phyloP scores from a whole-genome alignment of 1,140 invertebrate species.

The Eulimnadia texana region DNA sequence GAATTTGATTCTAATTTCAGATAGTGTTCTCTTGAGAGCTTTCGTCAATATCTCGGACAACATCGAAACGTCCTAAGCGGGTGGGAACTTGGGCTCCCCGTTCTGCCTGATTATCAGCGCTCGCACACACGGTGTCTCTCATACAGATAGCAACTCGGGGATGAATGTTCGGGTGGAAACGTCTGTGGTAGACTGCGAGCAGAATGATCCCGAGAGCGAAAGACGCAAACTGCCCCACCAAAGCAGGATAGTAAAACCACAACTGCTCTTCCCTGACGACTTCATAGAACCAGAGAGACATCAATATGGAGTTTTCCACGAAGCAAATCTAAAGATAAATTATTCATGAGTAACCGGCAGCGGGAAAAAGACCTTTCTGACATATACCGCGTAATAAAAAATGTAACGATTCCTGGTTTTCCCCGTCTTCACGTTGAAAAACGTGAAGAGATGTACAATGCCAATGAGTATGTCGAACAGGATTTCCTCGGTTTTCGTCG shows the following conservation, averaged over 20 bases:
- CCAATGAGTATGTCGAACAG: constrained; percentile 9
- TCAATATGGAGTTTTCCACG: constrained; percentile 5
- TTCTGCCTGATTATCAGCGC: background rate
- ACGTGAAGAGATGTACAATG: constrained; percentile 14
- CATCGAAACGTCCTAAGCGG: background rate
- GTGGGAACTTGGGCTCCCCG: background rate
- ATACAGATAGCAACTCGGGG: constrained; percentile 1
- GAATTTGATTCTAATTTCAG: no score
- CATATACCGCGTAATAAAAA: constrained; percentile 13
- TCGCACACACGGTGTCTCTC: background rate
- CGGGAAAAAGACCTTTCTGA: background rate
- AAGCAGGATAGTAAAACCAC: constrained; percentile 11
- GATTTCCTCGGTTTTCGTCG: constrained; percentile 9
- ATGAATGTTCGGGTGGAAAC: constrained; percentile 5
- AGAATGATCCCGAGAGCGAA: constrained; percentile 1
- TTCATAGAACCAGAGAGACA: constrained; percentile 10
- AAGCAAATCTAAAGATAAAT: constrained; percentile 10
- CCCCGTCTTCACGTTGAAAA: constrained; percentile 12
- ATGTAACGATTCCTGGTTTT: constrained; percentile 9
- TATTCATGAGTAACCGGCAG: background rate
- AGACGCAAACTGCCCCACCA: background rate
- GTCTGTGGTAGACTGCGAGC: constrained; percentile 6
- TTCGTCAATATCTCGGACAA: background rate
- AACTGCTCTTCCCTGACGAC: background rate
- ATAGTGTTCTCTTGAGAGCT: no score